Evolutionary conservation across 1,140 invertebrate species (phyloP).

Genomic region (Heliconius eleuchia): DNA sequence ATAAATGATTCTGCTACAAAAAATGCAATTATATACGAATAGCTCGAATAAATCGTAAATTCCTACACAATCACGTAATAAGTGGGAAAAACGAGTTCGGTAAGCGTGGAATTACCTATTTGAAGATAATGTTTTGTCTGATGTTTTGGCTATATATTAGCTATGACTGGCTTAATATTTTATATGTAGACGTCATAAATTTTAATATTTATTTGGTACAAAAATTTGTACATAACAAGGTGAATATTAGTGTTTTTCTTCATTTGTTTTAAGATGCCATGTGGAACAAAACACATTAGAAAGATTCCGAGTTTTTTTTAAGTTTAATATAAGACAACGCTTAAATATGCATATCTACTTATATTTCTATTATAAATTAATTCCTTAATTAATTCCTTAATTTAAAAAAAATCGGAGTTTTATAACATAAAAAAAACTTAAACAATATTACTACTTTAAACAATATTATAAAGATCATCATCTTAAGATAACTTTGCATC

Average conservation of each 20-base stretch:
- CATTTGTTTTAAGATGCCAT: background rate
- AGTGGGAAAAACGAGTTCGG: background rate
- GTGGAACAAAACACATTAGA: background rate
- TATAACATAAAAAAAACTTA: too few species aligned
- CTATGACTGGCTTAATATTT: background rate
- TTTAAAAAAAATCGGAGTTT: too few species aligned
- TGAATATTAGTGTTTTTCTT: background rate
- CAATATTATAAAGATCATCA: too few species aligned
- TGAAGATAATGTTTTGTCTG: background rate
- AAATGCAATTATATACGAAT: background rate
- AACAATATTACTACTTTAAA: too few species aligned
- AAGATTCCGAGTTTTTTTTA: too few species aligned
- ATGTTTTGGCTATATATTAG: background rate
- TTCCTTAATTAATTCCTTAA: too few species aligned
- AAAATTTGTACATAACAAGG: background rate
- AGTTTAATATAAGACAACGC: too few species aligned
- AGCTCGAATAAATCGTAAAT: background rate
- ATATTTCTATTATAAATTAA: too few species aligned
- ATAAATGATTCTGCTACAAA: background rate
- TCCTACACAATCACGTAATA: background rate
- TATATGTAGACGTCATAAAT: background rate
- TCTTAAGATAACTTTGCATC: too few species aligned
- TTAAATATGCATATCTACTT: too few species aligned
- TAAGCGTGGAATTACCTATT: slow-evolving; percentile 13
- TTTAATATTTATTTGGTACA: background rate